phyloP scores from a whole-genome alignment of 2,888 invertebrate genomes.

The Pogonocherus hispidulus region DNA sequence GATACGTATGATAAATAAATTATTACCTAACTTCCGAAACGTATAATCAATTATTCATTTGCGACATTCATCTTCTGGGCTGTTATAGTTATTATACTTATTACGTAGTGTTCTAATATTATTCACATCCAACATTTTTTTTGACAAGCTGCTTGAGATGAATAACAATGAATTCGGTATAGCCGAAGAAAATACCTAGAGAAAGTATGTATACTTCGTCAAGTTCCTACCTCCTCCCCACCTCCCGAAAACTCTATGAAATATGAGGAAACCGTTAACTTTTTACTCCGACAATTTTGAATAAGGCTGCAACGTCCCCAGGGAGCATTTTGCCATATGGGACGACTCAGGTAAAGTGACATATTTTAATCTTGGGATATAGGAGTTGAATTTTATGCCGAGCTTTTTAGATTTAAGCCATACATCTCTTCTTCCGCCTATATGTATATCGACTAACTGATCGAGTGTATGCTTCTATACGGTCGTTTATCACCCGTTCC shows the following conservation, averaged over 20 bases:
- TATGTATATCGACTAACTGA: neutral
- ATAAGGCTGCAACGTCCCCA: neutral
- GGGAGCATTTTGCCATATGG: neutral
- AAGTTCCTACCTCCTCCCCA: too few relatives aligned
- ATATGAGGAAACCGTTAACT: neutral
- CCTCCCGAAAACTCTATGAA: neutral
- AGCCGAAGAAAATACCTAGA: too few relatives aligned
- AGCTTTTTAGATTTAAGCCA: neutral
- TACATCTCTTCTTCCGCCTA: neutral
- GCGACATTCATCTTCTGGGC: too few relatives aligned
- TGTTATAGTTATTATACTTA: too few relatives aligned
- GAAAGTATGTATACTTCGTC: too few relatives aligned
- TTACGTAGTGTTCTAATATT: too few relatives aligned
- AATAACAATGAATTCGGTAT: too few relatives aligned
- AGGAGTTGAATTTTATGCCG: neutral
- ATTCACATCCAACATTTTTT: too few relatives aligned
- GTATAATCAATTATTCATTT: too few relatives aligned
- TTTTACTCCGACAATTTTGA: slow-evolving; percentile 2
- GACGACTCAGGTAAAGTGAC: slow-evolving; percentile 1
- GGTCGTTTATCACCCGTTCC: slow-evolving; percentile 1
- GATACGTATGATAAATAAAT: too few relatives aligned
- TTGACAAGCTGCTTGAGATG: too few relatives aligned
- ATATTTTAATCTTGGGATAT: neutral
- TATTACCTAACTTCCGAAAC: too few relatives aligned
- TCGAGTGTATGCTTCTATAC: slow-evolving; percentile 2